phyloP scores from a whole-genome alignment of 2,888 invertebrate genomes.

The Acanthosepion pharaonis region DNA sequence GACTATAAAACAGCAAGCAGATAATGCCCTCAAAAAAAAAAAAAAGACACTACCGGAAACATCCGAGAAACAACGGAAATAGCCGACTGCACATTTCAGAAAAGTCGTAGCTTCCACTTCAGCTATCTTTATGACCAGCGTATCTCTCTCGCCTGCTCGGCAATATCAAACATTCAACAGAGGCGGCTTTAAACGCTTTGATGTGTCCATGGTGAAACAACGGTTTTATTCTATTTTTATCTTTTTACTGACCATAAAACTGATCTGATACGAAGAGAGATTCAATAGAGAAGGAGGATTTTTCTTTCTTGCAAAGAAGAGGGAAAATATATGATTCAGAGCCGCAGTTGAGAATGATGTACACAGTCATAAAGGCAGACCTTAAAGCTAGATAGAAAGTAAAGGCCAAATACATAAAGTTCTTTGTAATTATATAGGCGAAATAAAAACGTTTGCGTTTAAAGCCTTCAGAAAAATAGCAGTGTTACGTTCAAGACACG shows the following conservation, averaged over 20 bases:
- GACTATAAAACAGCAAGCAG: background rate
- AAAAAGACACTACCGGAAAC: background rate
- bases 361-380: background rate
- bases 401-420: background rate
- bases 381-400: background rate
- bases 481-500: background rate
- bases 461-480: background rate
- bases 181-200: background rate
- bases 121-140: background rate
- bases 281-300: background rate
- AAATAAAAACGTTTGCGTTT: background rate
- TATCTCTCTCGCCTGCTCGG: background rate
- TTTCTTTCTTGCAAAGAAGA: background rate
- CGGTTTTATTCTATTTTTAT: background rate
- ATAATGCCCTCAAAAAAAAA: background rate
- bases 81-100: background rate
- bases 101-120: background rate
- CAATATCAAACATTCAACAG: background rate
- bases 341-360: background rate
- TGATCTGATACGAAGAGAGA: background rate
- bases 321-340: background rate
- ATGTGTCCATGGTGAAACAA: slow-evolving; percentile 33
- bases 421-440: background rate
- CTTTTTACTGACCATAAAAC: slow-evolving; percentile 23
- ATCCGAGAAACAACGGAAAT: background rate